Conservation (phyloP, 2,888 invertebrate species). For the Dasysyrphus tricinctus region DNA sequence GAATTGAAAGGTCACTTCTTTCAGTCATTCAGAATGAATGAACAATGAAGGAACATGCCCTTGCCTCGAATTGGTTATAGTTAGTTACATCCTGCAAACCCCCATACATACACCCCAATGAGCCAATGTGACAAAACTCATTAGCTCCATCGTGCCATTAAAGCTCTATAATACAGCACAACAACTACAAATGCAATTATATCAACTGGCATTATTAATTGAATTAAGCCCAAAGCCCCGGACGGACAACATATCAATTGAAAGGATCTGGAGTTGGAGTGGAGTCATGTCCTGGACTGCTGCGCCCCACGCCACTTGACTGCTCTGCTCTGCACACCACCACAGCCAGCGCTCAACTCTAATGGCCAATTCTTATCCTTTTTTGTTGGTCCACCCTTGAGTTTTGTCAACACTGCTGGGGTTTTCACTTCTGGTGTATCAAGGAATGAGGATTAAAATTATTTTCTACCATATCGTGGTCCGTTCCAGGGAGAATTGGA, state of each 20-base stretch:
- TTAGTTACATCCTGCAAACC: constrained; percentile 69
- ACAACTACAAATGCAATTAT: constrained; percentile 68
- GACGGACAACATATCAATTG: constrained; percentile 50
- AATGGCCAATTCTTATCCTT: constrained; percentile 47
- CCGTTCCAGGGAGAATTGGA: constrained; percentile 25
- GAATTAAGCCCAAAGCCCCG: constrained; percentile 61
- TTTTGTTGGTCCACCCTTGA: constrained; percentile 20
- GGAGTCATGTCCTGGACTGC: background rate
- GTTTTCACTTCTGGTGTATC: background rate
- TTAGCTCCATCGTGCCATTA: constrained; percentile 63
- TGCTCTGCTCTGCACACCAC: background rate
- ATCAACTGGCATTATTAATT: constrained; percentile 71
- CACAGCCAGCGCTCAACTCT: background rate
- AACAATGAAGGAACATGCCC: constrained; percentile 32
- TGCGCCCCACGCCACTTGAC: background rate
- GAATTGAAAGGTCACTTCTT: constrained; percentile 32
- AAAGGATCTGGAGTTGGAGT: constrained; percentile 6
- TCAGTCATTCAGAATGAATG: background rate
- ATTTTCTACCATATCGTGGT: constrained; percentile 23
- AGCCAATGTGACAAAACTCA: constrained; percentile 62
- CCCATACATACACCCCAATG: constrained; percentile 33
- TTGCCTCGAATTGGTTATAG: constrained; percentile 66
- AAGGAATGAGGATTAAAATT: constrained; percentile 37
- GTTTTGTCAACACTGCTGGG: constrained; percentile 22
- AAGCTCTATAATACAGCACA: constrained; percentile 38